A percentile compares a stretch with the other conserved stretches of the same genome.
phyloP scores from a whole-genome alignment of 2,888 invertebrate species.

The Nineta flava region DNA sequence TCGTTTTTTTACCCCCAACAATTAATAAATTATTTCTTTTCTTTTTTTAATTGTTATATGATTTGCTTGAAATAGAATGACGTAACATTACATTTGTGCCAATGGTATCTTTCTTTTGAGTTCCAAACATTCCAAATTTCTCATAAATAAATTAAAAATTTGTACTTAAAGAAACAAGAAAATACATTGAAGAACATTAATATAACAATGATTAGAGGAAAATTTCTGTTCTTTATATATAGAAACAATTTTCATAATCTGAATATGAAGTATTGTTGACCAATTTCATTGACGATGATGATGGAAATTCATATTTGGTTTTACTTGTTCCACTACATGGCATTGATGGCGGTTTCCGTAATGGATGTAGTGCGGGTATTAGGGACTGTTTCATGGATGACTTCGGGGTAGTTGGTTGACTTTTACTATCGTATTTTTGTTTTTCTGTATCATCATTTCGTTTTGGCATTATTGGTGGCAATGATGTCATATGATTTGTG shows the following conservation, averaged over 20 bases:
- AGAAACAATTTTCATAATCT: conserved; percentile 50
- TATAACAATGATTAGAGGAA: background rate
- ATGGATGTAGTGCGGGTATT: background rate
- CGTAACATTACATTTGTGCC: too few relatives aligned
- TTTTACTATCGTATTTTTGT: conserved; percentile 14
- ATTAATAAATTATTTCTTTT: too few relatives aligned
- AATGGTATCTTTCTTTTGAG: too few relatives aligned
- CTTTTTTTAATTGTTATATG: too few relatives aligned
- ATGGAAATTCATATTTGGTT: conserved; percentile 25
- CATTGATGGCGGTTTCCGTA: conserved; percentile 8
- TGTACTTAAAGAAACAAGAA: background rate
- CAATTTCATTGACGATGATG: conserved; percentile 33
- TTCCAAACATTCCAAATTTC: too few relatives aligned
- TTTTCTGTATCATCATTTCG: conserved; percentile 15
- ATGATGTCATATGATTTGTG: conserved; percentile 19
- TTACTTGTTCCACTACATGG: conserved; percentile 13
- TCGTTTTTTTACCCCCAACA: too few relatives aligned
- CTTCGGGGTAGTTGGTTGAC: conserved; percentile 11
- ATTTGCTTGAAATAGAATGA: too few relatives aligned
- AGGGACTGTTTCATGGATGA: background rate
- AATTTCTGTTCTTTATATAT: conserved; percentile 30
- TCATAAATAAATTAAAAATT: background rate
- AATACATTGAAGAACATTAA: background rate
- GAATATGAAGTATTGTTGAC: conserved; percentile 31
- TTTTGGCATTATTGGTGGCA: conserved; percentile 21